Percentiles rank a stretch among this genome's conserved stretches.
Evolutionary conservation across 1,140 invertebrate species (phyloP).

Genomic region (Drosophila prosaltans): DNA sequence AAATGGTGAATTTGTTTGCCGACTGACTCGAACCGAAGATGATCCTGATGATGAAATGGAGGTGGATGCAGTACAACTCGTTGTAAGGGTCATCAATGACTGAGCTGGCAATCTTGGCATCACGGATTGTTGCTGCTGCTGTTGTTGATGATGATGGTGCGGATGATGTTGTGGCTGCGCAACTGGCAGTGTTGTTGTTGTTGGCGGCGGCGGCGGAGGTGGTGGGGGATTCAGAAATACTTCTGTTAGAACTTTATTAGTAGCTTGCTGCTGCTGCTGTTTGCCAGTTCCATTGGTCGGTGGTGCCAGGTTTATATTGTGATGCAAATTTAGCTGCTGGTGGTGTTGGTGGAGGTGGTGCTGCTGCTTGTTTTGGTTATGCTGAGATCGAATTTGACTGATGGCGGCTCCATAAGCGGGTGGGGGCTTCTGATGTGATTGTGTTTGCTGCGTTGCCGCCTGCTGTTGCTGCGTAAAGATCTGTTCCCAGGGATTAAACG

Average conservation of each 20-base stretch:
- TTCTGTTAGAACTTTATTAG: constrained; percentile 58
- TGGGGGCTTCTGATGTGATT: constrained; percentile 79
- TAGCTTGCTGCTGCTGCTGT: constrained; percentile 43
- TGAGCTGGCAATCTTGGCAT: not conserved
- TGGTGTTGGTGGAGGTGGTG: constrained; percentile 42
- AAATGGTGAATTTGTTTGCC: constrained; percentile 68
- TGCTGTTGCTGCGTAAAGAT: constrained; percentile 69
- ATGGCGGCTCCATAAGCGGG: constrained; percentile 82
- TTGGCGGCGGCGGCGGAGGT: constrained; percentile 49
- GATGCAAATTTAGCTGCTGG: constrained; percentile 53
- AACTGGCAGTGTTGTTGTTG: constrained; percentile 1
- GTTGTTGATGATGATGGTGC: constrained; percentile 23
- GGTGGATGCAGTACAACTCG: constrained; percentile 16
- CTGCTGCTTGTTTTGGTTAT: constrained; percentile 80
- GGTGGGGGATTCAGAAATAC: constrained; percentile 71
- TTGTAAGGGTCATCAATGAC: constrained; percentile 6
- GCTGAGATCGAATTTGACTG: constrained; percentile 83
- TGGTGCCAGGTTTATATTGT: constrained; percentile 60
- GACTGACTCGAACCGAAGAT: constrained; percentile 21
- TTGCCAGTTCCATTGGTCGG: constrained; percentile 45
- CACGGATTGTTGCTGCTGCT: constrained; percentile 17
- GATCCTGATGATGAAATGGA: not conserved
- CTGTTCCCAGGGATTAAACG: constrained; percentile 27
- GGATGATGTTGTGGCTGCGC: constrained; percentile 23
- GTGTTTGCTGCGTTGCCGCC: constrained; percentile 48